These are phyloP conservation scores for Limnodromus scolopaceus DNA, from an alignment of 2,797 vertebrate species.

Conservation along the genomic window DNA sequence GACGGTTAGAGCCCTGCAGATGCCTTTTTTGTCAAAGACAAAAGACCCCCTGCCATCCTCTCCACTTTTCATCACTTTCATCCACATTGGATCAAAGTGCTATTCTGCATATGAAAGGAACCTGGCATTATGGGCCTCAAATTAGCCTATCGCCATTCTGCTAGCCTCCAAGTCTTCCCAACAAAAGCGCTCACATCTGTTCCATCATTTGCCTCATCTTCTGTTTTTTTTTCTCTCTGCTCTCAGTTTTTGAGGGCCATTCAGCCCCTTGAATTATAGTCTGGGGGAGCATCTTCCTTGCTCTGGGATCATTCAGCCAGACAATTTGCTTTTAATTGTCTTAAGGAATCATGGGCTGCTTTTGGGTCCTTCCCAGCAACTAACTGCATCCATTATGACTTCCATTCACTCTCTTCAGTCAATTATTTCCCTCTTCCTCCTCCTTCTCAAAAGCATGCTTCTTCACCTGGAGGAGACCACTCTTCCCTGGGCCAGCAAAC, in stretches of 20 bases:
- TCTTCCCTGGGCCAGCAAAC: background rate
- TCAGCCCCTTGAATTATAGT: slow-evolving; percentile 83
- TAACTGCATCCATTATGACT: background rate
- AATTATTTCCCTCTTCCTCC: background rate
- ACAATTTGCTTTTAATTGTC: slow-evolving; percentile 58
- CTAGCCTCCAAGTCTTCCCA: slow-evolving; percentile 76
- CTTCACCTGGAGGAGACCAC: slow-evolving; percentile 14
- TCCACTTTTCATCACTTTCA: slow-evolving; percentile 81
- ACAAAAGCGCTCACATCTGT: slow-evolving; percentile 87
- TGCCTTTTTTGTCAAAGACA: slow-evolving; percentile 87
- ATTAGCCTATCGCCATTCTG: slow-evolving; percentile 83
- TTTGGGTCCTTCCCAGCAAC: background rate
- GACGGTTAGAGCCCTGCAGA: slow-evolving; percentile 77
- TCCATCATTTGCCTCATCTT: slow-evolving; percentile 83
- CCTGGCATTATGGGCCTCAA: slow-evolving; percentile 79
- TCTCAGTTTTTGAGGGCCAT: slow-evolving; percentile 77
- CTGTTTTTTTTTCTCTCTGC: slow-evolving; percentile 34
- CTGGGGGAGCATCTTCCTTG: slow-evolving; percentile 50
- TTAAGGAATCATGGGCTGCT: background rate
- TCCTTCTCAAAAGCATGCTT: background rate
- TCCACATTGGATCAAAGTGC: slow-evolving; percentile 85
- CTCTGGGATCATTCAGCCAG: background rate
- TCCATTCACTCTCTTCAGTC: background rate
- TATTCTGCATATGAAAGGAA: slow-evolving; percentile 89
- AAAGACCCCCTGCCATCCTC: slow-evolving; percentile 81